Evolutionary conservation across 1,140 invertebrate species (phyloP).

Genomic region (Sarcophaga peregrina): DNA sequence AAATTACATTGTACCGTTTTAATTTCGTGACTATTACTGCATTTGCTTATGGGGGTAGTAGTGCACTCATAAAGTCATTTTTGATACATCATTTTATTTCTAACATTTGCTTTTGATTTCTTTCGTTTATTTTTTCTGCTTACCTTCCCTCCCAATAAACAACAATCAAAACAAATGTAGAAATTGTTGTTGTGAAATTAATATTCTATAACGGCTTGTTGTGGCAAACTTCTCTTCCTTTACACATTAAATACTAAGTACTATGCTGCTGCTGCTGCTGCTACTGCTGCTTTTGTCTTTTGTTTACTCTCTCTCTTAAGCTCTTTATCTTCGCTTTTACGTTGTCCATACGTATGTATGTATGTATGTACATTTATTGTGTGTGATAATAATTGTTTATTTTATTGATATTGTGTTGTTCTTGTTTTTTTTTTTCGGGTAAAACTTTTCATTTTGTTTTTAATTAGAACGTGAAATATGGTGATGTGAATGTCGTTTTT

Average conservation of each 20-base stretch:
- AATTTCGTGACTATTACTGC: too few species aligned
- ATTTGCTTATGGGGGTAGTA: too few species aligned
- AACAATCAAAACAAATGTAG: background rate
- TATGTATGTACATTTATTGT: background rate
- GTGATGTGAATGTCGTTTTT: background rate
- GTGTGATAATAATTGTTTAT: background rate
- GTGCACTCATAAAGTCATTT: background rate
- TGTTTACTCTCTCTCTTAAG: background rate
- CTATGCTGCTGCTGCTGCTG: too few species aligned
- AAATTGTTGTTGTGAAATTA: background rate
- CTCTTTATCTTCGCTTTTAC: background rate
- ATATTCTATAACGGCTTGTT: background rate
- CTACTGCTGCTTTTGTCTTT: background rate
- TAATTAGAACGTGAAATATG: slow-evolving; percentile 38
- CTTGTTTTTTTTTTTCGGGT: background rate
- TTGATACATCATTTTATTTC: background rate
- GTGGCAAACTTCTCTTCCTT: background rate
- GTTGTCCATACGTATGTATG: too few species aligned
- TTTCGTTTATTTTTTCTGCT: background rate
- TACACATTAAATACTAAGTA: too few species aligned
- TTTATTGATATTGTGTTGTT: too few species aligned
- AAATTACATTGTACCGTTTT: too few species aligned
- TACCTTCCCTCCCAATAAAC: background rate
- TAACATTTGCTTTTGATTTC: background rate
- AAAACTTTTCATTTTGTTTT: slow-evolving; percentile 25